phyloP scores from a whole-genome alignment of 2,888 invertebrate species.

The Chydorus sphaericus region DNA sequence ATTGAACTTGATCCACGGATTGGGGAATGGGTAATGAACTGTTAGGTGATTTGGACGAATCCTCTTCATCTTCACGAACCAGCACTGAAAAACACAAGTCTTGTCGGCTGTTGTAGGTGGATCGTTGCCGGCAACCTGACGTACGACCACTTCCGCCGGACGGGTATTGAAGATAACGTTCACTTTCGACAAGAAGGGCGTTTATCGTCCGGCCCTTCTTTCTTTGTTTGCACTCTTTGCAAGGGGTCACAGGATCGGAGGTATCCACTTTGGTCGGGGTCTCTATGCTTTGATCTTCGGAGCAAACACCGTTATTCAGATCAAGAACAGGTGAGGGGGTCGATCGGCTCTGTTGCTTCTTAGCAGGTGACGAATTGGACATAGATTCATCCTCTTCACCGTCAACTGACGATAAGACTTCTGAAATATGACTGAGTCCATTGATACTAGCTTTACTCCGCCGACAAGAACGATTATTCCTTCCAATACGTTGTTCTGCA shows the following conservation, averaged over 20 bases:
- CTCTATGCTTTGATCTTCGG: too few species aligned
- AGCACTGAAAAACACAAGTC: background rate
- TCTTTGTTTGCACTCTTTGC: background rate
- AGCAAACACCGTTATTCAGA: too few species aligned
- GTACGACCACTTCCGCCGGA: background rate
- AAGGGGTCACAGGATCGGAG: too few species aligned
- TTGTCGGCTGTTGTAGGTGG: slow-evolving; percentile 4
- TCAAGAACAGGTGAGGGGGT: too few species aligned
- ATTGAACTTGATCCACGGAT: slow-evolving; percentile 44
- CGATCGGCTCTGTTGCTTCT: background rate
- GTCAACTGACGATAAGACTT: too few species aligned
- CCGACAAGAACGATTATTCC: background rate
- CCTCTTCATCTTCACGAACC: background rate
- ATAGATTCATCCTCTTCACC: too few species aligned
- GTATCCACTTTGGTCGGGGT: too few species aligned
- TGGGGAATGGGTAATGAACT: background rate
- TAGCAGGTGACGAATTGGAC: too few species aligned
- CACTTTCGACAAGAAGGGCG: slow-evolving; percentile 7
- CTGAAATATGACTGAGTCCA: too few species aligned
- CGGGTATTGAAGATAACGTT: slow-evolving; percentile 13
- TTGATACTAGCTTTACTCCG: too few species aligned
- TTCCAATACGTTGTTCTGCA: too few species aligned
- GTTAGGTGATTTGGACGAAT: background rate
- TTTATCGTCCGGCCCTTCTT: background rate
- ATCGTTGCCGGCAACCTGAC: background rate